phyloP scores from a whole-genome alignment of 64 coral and sea anemone genomes.

The Catalaphyllia jardinei region DNA sequence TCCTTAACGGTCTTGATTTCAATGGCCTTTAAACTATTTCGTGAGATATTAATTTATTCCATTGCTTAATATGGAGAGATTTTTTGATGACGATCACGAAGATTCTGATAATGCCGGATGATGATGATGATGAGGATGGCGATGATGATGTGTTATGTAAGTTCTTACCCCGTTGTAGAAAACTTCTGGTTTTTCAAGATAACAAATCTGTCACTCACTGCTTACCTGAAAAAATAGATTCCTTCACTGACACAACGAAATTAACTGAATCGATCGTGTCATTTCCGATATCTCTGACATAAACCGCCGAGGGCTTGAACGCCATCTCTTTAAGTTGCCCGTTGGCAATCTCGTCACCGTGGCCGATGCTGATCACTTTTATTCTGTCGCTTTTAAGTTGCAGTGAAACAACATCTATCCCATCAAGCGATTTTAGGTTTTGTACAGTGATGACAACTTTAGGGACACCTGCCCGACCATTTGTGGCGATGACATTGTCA shows the following conservation, averaged over 20 bases:
- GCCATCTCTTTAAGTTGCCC: slow-evolving; percentile 1
- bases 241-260: neutral
- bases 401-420: neutral
- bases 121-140: too few species aligned
- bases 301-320: neutral
- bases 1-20: too few species aligned
- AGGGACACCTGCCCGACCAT: neutral
- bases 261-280: neutral
- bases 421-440: neutral
- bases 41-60: too few species aligned
- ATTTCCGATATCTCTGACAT: neutral
- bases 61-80: too few species aligned
- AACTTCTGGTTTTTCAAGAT: neutral
- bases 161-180: too few species aligned
- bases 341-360: neutral
- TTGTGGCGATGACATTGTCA: neutral
- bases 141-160: too few species aligned
- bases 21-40: too few species aligned
- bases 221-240: slow-evolving; percentile 7
- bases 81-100: too few species aligned
- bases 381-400: neutral
- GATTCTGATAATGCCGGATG: too few species aligned
- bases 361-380: neutral
- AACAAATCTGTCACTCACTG: neutral
- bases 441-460: neutral